Percentiles rank a stretch among this genome's conserved stretches.
Evolutionary conservation across 1,140 invertebrate species (phyloP).

Genomic region (Zelostemma sp.): DNA sequence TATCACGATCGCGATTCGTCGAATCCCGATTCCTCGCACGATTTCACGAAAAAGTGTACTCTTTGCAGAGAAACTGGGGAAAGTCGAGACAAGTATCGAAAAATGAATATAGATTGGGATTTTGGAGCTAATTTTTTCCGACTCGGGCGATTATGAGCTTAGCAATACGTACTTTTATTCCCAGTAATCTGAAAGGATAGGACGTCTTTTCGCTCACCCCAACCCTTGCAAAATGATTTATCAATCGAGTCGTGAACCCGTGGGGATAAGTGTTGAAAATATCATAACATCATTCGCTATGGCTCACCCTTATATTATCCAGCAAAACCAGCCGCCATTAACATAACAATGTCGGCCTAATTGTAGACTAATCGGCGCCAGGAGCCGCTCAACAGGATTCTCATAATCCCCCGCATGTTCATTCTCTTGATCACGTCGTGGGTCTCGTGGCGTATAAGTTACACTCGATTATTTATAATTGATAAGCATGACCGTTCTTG

Average conservation of each 20-base stretch:
- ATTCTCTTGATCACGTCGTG: not conserved
- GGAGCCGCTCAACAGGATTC: constrained; percentile 28
- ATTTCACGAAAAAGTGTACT: no score
- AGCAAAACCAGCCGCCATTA: constrained; percentile 58
- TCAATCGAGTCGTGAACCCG: constrained; percentile 61
- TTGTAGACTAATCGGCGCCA: constrained; percentile 65
- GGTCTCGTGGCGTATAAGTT: not conserved
- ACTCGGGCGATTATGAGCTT: not conserved
- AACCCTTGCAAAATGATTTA: constrained; percentile 64
- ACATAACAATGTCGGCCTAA: constrained; percentile 69
- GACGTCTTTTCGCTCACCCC: constrained; percentile 20
- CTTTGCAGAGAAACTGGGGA: no score
- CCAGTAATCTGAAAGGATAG: no score
- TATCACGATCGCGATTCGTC: constrained; percentile 45
- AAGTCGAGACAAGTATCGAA: no score
- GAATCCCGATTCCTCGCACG: not conserved
- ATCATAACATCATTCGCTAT: constrained; percentile 66
- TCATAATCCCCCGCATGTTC: not conserved
- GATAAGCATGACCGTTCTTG: not conserved
- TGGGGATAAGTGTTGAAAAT: constrained; percentile 65
- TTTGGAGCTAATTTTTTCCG: no score
- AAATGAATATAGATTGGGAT: no score
- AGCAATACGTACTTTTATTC: not conserved
- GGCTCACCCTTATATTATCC: constrained; percentile 64
- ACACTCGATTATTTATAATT: not conserved